Base-by-base conservation (phyloP, 2,888 invertebrate genomes). In the Lepeophtheirus nordmannii region DNA sequence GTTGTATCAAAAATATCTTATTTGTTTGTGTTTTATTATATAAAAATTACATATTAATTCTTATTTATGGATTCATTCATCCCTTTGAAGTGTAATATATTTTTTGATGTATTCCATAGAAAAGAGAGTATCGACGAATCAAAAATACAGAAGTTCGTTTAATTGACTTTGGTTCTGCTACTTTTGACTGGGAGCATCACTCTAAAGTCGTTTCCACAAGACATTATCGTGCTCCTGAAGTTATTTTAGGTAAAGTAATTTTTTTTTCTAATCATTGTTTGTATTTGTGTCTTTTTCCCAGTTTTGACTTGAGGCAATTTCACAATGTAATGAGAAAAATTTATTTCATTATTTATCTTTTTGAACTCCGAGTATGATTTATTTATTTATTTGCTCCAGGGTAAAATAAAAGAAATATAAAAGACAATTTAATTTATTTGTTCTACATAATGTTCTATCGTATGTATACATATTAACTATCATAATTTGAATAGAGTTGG, bases 111-210 rank as follows among this genome's bases (percentile, higher is more conserved):
- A 30, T 7, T 30, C 7, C 2, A 30, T 75, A 88, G 91, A 85
- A 88, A 76, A 85, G 88, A 75, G 91, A 92, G 75, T 82, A 88
- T 68, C 83, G 85, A 75, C 84, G 85, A 69, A 89, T 97, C 67
- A 90, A 90, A 76, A 85, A 85, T 74, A 92, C 94, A 69, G 90
- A 93, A 76, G 94, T 99, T 71, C 84, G 90, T 71, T 83, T 98
- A 70, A 99, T 98, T 74, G 98, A 98, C 80, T 97, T 98, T 79
- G 98, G 98, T 71, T 97, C 96, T 76, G 98, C 98, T 39, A 99
- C 98, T 56, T 98, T 99, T 78, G 98, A 99, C 80, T 89, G 97
- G 79, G 98, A 99, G 76, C 97, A 99, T 80, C 98, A 98, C 80
- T 93, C 93, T 78, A 97, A 96, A 71, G 97, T 98, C 75, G 97